These are phyloP conservation scores for Burhinus oedicnemus DNA, from an alignment of 2,113 vertebrate genomes.

Conservation along the genomic window DNA sequence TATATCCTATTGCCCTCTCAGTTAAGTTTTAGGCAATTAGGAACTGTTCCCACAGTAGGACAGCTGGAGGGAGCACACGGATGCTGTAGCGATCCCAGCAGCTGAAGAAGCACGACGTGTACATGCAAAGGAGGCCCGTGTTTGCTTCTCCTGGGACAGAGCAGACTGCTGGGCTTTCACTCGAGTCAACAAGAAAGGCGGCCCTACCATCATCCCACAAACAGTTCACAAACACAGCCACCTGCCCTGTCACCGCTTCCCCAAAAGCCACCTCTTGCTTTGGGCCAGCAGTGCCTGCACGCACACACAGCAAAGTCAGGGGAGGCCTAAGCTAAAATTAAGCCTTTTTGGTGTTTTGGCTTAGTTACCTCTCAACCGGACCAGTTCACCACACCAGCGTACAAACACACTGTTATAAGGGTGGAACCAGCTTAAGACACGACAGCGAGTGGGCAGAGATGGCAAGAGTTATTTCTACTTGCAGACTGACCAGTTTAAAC, in stretches of 20 bases:
- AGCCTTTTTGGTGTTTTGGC: neutral
- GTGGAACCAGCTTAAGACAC: neutral
- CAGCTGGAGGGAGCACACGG: neutral
- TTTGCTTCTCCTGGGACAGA: neutral
- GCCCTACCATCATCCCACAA: neutral
- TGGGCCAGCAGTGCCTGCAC: neutral
- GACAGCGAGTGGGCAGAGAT: neutral
- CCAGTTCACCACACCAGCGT: neutral
- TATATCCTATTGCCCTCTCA: neutral
- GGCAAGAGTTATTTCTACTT: neutral
- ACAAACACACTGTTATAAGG: neutral
- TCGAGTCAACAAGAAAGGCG: neutral
- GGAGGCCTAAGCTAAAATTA: neutral
- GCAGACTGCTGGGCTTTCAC: neutral
- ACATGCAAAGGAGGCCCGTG: neutral
- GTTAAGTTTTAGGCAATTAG: neutral
- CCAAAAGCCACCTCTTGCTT: neutral
- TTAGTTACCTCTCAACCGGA: neutral
- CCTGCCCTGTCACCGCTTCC: neutral
- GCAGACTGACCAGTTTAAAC: neutral
- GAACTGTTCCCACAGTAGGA: neutral
- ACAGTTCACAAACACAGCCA: neutral
- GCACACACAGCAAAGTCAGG: neutral
- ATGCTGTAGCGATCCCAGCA: neutral
- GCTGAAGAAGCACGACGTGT: neutral